Evolutionary conservation across 2,113 vertebrate species (phyloP), one percentile per base, ranked within the genome.

Genomic region (Otolemur garnettii): DNA sequence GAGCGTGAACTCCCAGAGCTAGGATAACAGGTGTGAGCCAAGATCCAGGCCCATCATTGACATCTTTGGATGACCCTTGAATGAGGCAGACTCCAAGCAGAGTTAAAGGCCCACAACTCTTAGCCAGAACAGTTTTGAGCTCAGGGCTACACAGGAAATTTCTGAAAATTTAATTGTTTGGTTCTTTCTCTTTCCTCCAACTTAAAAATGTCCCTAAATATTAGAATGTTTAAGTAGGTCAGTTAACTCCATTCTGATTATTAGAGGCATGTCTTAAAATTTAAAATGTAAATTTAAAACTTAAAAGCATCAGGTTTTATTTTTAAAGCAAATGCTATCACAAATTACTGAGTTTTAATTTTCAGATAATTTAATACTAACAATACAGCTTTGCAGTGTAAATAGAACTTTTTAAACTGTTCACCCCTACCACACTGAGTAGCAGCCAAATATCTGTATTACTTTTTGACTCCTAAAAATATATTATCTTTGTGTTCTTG

Each of bases 171-270:
- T 33, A 77, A 82, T 69, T 26, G 68, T 28, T 64, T 57, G 28
- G 55, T 92, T 79, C 78, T 72, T 78, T 89, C n/a, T 60, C 22
- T 79, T 94, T 89, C 38, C 38, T 85, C 35, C 17, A 81, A 55
- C 55, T 85, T 60, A 97, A 77, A 85, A 66, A 85, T 71, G 14
- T 42, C 72, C 45, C 93, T 92, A 71, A 80, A 62, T 28, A 80
- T 66, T 15, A 80, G 60, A 38, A 80, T 74, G 85, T 72, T 85
- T 80, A 90, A 74, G 50, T n/a, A 93, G 50, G 35, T 93, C 35
- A 14, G 14, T 74, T 59, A 72, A 78, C 55, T 91, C 83, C 38
- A 92, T 60, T 24, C 11, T 62, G 42, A 75, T 71, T 71, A 86
- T 42, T 78, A 78, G 21, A 80, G 12, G 35, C 35, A 87, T 30